A percentile compares a stretch with the other conserved stretches of the same genome.
Conservation (phyloP, 2,113 vertebrate species). For the Cavia porcellus region DNA sequence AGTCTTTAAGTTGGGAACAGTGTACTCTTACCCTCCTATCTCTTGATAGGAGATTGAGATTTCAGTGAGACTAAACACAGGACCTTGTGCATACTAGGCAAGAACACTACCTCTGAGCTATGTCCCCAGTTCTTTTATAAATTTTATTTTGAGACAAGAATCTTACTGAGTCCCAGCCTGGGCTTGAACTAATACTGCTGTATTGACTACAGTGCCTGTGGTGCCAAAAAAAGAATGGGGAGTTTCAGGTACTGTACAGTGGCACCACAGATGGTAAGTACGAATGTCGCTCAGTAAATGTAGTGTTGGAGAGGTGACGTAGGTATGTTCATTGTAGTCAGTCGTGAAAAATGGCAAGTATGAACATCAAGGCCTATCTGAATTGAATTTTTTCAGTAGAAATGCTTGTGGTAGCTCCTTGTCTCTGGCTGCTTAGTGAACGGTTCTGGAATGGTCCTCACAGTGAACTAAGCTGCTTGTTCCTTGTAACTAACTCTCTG, state of each 20-base stretch:
- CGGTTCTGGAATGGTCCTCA: background rate
- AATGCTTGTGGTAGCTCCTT: background rate
- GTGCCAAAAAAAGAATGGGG: background rate
- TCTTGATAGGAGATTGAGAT: background rate
- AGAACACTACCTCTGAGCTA: background rate
- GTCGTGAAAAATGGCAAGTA: background rate
- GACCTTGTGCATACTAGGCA: background rate
- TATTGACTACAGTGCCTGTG: background rate
- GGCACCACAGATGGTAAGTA: background rate
- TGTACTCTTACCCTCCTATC: background rate
- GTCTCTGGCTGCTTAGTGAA: background rate
- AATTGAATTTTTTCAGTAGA: background rate
- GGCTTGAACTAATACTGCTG: background rate
- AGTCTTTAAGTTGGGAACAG: background rate
- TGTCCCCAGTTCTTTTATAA: background rate
- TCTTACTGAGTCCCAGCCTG: background rate
- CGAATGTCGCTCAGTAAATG: conserved; percentile 18
- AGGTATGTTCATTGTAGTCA: conserved; percentile 49
- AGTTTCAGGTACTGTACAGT: background rate
- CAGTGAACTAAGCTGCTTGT: background rate
- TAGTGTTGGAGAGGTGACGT: background rate
- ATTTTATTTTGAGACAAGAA: background rate
- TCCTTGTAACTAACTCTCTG: conserved; percentile 15
- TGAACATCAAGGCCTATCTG: background rate
- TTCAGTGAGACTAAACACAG: background rate